A percentile compares a stretch with the other conserved stretches of the same genome.
phyloP scores from a whole-genome alignment of 2,113 vertebrate species.

The Corythornis madagascariensis region DNA sequence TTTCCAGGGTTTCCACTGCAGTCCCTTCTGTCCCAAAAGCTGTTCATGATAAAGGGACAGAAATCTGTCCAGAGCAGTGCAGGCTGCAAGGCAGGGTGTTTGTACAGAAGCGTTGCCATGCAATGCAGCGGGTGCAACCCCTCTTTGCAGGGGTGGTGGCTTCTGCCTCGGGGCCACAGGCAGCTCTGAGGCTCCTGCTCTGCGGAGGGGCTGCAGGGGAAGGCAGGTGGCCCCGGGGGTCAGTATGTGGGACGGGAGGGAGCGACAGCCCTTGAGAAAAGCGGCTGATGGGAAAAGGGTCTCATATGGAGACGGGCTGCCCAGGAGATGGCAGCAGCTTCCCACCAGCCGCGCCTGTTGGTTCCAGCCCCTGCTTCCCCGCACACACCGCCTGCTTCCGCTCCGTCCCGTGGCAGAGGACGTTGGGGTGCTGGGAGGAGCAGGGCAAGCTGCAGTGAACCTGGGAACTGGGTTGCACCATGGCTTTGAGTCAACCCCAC shows the following conservation, averaged over 20 bases:
- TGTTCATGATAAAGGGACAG: neutral
- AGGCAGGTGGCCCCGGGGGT: neutral
- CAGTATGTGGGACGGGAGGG: neutral
- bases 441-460: neutral
- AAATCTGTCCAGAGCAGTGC: neutral
- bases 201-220: neutral
- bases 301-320: neutral
- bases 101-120: neutral
- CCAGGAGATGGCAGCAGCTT: slow-evolving; percentile 54
- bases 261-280: neutral
- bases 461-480: neutral
- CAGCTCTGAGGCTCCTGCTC: neutral
- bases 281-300: neutral
- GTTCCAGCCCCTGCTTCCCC: too few species aligned
- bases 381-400: neutral
- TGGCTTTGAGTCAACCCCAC: neutral
- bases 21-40: neutral
- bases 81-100: neutral
- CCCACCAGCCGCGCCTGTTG: neutral
- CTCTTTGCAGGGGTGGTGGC: neutral
- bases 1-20: neutral
- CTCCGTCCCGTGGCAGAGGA: neutral
- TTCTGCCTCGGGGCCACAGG: neutral
- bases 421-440: neutral
- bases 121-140: neutral